These are phyloP conservation scores for Dromococcyx pavoninus DNA, from an alignment of 2,797 vertebrate genomes.

Conservation along the genomic window DNA sequence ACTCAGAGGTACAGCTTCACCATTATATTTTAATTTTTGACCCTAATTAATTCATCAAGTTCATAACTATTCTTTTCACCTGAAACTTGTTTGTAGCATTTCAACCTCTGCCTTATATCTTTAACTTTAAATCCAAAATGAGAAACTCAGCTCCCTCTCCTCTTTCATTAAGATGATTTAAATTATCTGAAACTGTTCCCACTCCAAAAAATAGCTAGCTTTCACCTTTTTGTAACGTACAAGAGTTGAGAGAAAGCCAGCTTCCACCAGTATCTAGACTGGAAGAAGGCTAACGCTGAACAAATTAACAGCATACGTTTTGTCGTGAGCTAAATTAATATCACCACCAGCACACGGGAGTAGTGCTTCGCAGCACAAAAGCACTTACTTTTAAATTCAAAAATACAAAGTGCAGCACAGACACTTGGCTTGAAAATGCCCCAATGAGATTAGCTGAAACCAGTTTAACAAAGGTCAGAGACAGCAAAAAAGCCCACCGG, in stretches of 20 bases:
- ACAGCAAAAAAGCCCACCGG: neutral
- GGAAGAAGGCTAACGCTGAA: neutral
- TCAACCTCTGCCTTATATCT: constrained; percentile 5
- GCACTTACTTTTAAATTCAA: constrained; percentile 2
- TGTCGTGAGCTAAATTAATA: neutral
- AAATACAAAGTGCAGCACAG: neutral
- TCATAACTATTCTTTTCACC: constrained; percentile 39
- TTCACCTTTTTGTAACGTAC: neutral
- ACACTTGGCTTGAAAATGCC: neutral
- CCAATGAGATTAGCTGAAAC: neutral
- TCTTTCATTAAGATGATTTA: neutral
- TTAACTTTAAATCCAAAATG: constrained; percentile 10
- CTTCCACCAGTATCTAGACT: neutral
- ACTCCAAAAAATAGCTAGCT: neutral
- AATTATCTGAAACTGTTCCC: neutral
- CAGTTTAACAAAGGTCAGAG: neutral
- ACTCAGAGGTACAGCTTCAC: neutral
- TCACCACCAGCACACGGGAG: neutral
- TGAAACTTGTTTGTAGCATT: constrained; percentile 28
- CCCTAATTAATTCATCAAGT: constrained; percentile 47
- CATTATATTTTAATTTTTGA: constrained; percentile 40
- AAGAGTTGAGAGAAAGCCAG: neutral
- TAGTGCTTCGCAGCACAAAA: neutral
- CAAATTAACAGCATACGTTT: neutral
- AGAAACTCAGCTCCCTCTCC: neutral